Percentiles rank a stretch among this genome's conserved stretches.
Conservation (phyloP, 2,888 invertebrate genomes). For the Brachycybe producta region DNA sequence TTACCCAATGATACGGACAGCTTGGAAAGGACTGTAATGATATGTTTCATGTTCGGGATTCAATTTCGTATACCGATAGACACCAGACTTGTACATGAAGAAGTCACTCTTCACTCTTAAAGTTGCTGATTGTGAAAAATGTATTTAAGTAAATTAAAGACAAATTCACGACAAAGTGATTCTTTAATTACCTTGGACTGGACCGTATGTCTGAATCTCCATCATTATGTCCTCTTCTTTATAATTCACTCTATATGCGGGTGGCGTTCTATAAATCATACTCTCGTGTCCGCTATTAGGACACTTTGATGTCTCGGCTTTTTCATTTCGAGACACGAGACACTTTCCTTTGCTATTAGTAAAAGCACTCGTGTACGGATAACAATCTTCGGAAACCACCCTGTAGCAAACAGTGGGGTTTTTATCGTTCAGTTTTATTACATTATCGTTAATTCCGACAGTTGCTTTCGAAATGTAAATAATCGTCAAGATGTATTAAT, state of each 20-base stretch:
- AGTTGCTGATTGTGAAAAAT: conserved; percentile 48
- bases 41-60: conserved; percentile 35
- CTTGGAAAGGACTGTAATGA: conserved; percentile 74
- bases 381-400: conserved; percentile 70
- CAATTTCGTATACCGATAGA: conserved; percentile 55
- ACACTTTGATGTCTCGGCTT: conserved; percentile 25
- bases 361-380: conserved; percentile 51
- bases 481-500: too few relatives aligned
- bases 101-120: conserved; percentile 85
- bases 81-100: conserved; percentile 73
- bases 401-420: too few relatives aligned
- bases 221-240: conserved; percentile 67
- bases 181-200: conserved; percentile 65
- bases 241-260: conserved; percentile 35
- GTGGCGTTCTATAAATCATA: conserved; percentile 34
- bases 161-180: neutral
- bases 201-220: conserved; percentile 79
- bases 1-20: conserved; percentile 72
- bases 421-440: too few relatives aligned
- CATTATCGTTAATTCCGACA: too few relatives aligned
- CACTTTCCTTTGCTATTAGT: conserved; percentile 49
- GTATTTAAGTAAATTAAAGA: conserved; percentile 18
- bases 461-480: too few relatives aligned
- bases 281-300: conserved; percentile 29
- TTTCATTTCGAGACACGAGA: conserved; percentile 40